phyloP scores from a whole-genome alignment of 2,113 vertebrate species.

The Coryphaenoides rupestris region DNA sequence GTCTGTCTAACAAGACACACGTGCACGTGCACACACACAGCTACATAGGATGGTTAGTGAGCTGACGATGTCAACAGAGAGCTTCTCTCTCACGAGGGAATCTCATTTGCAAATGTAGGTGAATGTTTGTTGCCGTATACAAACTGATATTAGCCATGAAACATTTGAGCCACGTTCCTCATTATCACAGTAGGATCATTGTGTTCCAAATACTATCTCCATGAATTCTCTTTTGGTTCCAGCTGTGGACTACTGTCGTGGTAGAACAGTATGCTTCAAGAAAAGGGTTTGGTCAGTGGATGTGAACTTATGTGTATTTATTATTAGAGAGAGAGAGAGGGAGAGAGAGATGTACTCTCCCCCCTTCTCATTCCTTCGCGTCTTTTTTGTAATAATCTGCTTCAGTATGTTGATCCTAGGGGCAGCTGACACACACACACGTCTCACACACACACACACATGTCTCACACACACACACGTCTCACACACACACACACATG shows the following conservation, averaged over 20 bases:
- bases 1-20: too few relatives aligned
- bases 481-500: conserved; percentile 19
- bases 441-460: neutral
- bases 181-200: neutral
- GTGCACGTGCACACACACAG: too few relatives aligned
- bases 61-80: too few relatives aligned
- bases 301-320: neutral
- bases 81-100: neutral
- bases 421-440: conserved; percentile 13
- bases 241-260: too few relatives aligned
- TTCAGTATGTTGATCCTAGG: conserved; percentile 34
- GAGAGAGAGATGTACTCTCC: neutral
- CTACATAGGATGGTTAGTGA: too few relatives aligned
- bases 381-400: conserved; percentile 26
- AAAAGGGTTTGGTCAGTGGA: neutral
- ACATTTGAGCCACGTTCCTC: neutral
- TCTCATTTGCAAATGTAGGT: neutral
- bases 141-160: neutral
- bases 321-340: neutral
- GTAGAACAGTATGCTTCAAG: too few relatives aligned
- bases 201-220: neutral
- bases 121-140: neutral
- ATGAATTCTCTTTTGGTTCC: too few relatives aligned
- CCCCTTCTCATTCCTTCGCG: neutral
- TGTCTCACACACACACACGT: conserved; percentile 10